These are phyloP conservation scores for Archips xylosteana DNA, from an alignment of 2,888 invertebrate genomes.

Conservation along the genomic window DNA sequence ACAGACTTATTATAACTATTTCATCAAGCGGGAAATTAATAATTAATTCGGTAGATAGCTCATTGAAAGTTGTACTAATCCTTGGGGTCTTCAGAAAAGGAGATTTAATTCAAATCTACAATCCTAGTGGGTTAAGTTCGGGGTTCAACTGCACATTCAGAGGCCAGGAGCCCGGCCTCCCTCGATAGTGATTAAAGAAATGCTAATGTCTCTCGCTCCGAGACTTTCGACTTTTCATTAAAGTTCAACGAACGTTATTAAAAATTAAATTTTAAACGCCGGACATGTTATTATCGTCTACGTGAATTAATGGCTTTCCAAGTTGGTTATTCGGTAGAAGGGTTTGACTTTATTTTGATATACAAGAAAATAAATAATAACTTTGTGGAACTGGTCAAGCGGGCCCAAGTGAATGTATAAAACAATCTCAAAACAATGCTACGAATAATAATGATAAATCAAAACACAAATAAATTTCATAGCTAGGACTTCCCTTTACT, in stretches of 20 bases:
- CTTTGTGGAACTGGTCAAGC: too few species aligned
- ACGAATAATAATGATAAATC: not conserved
- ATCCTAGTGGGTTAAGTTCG: conserved; percentile 60
- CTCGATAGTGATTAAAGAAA: conserved; percentile 73
- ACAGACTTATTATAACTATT: conserved; percentile 42
- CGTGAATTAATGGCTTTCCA: not conserved
- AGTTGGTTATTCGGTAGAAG: too few species aligned
- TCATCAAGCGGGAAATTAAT: conserved; percentile 63
- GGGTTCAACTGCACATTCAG: conserved; percentile 67
- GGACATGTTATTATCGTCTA: not conserved
- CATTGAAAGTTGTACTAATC: conserved; percentile 67
- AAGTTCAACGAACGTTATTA: conserved; percentile 47
- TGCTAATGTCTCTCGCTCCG: conserved; percentile 59
- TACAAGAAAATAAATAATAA: too few species aligned
- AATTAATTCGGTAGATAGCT: conserved; percentile 65
- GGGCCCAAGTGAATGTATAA: not conserved
- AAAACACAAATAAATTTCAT: not conserved
- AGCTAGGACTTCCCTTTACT: not conserved
- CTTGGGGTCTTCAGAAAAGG: conserved; percentile 67
- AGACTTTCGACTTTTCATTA: conserved; percentile 62
- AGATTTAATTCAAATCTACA: conserved; percentile 77
- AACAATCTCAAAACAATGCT: not conserved
- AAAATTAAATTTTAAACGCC: conserved; percentile 5
- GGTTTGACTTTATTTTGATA: too few species aligned
- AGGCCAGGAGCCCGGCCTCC: conserved; percentile 63